Evolutionary conservation across 1,140 invertebrate genomes (phyloP), one percentile per base, ranked within the genome.

Genomic region (Lerema accius): DNA sequence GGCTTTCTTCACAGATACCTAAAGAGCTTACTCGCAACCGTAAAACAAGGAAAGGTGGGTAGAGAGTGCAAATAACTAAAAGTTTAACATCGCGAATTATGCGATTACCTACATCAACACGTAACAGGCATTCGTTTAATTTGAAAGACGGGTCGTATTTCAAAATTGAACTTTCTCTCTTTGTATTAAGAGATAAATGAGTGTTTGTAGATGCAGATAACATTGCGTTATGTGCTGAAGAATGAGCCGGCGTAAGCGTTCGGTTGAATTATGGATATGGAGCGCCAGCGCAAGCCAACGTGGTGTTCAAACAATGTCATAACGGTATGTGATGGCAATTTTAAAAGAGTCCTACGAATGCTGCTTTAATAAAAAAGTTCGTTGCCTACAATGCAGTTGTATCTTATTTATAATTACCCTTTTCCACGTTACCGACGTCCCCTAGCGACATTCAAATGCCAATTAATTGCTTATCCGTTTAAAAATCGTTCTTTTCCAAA

Each of bases 231-330:
- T 64, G 71, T 71, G 73, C 75, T 76, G 74, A 84, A 82, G 81
- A 86, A 86, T 84, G 81, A 79, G 70, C 55, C 46, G 63, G 66
- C 74, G 85, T 89, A 81, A 82, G 86, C 73, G 84, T 79, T 65
- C 69, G 72, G 63, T 79, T 83, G 84, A 86, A 78, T 85, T 85
- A 89, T 89, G 84, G 82, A 89, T 83, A 86, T 83, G 80, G 86
- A 85, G 78, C 81, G 72, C 71, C 78, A 77, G 76, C 80, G 73
- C 71, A 74, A 53, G 77, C 69, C 71, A 69, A 71, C 69, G 71
- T 67, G 63, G 59, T 78, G 73, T 78, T 76, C 82, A 86, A 85
- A 88, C 85, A 88, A 88, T 86, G 69, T 79, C 71, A 76, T 86
- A 85, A 85, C 84, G 82, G 82, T 76, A 84, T 72, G 69, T 50